Evolutionary conservation across 2,113 vertebrate genomes (phyloP).

Genomic region (Nesoenas mayeri): DNA sequence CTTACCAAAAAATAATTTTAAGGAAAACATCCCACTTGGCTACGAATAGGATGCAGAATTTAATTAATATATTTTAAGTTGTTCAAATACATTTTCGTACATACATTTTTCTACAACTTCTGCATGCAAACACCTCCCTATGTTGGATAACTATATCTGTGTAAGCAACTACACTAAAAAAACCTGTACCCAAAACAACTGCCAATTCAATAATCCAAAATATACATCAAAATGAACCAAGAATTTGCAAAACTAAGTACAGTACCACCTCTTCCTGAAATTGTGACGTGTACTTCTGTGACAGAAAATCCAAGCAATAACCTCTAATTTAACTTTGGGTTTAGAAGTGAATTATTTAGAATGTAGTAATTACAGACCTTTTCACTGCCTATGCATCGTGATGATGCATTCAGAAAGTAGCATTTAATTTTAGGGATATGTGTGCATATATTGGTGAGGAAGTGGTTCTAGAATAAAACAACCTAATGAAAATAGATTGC

Average conservation of each 20-base stretch:
- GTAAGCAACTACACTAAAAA: neutral
- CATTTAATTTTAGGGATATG: neutral
- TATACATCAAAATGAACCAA: neutral
- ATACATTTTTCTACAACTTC: neutral
- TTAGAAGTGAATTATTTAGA: neutral
- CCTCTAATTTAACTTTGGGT: neutral
- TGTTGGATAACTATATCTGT: neutral
- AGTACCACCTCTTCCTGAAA: neutral
- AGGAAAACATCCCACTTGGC: neutral
- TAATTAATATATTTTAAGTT: neutral
- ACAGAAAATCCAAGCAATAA: neutral
- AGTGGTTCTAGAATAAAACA: neutral
- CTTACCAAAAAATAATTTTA: neutral
- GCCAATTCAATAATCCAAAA: neutral
- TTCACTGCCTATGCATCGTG: neutral
- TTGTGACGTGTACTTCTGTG: neutral
- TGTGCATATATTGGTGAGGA: neutral
- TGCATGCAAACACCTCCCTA: accelerated
- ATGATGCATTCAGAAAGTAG: constrained; percentile 3
- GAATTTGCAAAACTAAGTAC: neutral
- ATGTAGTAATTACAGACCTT: constrained; percentile 3
- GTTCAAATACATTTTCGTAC: neutral
- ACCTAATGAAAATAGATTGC: neutral
- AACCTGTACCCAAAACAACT: neutral
- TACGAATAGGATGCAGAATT: neutral